Percentiles rank a stretch among this genome's conserved stretches.
Evolutionary conservation across 2,888 invertebrate genomes (phyloP).

Genomic region (Cephus pulcher): DNA sequence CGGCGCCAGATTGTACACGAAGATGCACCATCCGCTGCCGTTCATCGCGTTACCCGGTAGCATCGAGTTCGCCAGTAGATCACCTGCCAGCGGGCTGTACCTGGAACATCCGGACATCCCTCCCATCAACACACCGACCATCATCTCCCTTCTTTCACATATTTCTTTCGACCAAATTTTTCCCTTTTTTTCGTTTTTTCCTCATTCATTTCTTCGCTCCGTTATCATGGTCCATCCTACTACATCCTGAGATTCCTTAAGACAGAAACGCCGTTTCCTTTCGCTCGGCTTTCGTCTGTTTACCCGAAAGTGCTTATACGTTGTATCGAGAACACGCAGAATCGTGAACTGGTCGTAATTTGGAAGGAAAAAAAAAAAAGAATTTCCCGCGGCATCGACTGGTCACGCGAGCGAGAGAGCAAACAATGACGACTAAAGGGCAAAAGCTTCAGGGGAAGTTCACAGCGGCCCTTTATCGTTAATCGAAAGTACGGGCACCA

Average conservation of each 20-base stretch:
- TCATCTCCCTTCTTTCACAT: conserved; percentile 12
- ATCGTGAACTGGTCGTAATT: no score
- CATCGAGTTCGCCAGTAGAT: conserved; percentile 79
- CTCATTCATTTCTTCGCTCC: neutral
- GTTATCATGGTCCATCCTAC: no score
- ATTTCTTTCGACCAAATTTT: neutral
- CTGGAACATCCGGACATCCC: conserved; percentile 60
- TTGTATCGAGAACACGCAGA: no score
- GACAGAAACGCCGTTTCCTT: no score
- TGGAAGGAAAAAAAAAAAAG: no score
- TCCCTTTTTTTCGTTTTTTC: neutral
- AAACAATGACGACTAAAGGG: neutral
- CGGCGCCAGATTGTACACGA: conserved; percentile 95
- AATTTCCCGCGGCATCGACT: no score
- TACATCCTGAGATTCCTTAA: no score
- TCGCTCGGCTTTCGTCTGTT: no score
- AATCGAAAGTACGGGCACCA: neutral
- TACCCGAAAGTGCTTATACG: no score
- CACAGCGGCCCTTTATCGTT: neutral
- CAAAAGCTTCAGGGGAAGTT: neutral
- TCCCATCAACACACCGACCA: conserved; percentile 61
- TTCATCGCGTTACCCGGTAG: conserved; percentile 78
- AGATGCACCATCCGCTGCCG: conserved; percentile 89
- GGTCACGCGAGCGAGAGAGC: neutral
- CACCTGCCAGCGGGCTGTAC: conserved; percentile 90